Conservation (phyloP, 2,797 vertebrate genomes). For the Gallirallus australis region DNA sequence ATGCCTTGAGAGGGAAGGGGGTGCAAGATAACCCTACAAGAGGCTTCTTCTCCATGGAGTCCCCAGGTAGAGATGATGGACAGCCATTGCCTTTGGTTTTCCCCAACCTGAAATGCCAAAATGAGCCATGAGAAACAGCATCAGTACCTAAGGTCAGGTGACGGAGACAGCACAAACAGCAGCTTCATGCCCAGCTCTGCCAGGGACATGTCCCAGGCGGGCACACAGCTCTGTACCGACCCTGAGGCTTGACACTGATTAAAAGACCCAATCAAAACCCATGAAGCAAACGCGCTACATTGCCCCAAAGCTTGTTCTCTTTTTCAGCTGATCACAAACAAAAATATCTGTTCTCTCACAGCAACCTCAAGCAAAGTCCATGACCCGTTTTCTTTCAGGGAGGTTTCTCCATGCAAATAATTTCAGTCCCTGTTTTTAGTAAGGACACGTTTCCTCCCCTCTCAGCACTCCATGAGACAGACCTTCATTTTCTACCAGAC, state of each 20-base stretch:
- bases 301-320: neutral
- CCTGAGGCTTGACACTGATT: rapidly evolving
- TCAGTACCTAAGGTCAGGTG: rapidly evolving
- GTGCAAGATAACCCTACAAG: neutral
- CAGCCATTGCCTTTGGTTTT: neutral
- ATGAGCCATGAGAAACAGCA: rapidly evolving
- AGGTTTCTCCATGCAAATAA: neutral
- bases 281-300: rapidly evolving
- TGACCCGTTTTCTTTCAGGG: neutral
- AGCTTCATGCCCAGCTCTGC: rapidly evolving
- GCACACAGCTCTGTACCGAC: rapidly evolving
- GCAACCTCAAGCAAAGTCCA: neutral
- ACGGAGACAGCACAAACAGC: neutral
- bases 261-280: neutral
- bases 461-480: constrained; percentile 46
- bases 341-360: neutral
- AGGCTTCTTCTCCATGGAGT: neutral
- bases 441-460: neutral
- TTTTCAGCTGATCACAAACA: neutral
- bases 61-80: neutral
- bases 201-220: rapidly evolving
- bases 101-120: neutral
- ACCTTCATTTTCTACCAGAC: constrained; percentile 84
- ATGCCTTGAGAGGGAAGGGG: rapidly evolving
- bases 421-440: neutral